Evolutionary conservation across 2,888 invertebrate species (phyloP).

Genomic region (Acanthosepion pharaonis): DNA sequence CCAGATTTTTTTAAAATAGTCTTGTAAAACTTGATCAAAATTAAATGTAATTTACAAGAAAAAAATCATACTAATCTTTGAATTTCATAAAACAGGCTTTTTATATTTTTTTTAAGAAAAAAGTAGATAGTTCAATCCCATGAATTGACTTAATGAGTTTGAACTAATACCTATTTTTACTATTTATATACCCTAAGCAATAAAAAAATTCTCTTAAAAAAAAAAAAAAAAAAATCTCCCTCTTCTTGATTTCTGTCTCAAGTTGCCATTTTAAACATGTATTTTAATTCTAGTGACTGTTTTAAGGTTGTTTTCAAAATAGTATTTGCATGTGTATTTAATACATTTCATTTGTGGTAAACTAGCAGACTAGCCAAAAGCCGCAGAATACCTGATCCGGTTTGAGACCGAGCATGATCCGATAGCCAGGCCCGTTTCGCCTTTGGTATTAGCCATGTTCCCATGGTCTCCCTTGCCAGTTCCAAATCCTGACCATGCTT

Average conservation of each 20-base stretch:
- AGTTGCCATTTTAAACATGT: background rate
- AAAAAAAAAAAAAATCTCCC: background rate
- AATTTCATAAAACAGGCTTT: too few species aligned
- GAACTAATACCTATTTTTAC: background rate
- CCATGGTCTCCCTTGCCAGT: slow-evolving; percentile 48
- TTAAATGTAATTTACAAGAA: too few species aligned
- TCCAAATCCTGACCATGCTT: slow-evolving; percentile 49
- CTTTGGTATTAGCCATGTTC: slow-evolving; percentile 48
- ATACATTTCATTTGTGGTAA: slow-evolving; percentile 48
- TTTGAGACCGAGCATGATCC: slow-evolving; percentile 48
- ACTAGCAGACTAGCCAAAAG: slow-evolving; percentile 47
- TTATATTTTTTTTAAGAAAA: too few species aligned
- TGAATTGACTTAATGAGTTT: background rate
- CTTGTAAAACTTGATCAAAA: too few species aligned
- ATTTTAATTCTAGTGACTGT: slow-evolving; percentile 44
- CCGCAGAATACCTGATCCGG: slow-evolving; percentile 47
- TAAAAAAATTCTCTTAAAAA: background rate
- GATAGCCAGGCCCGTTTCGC: slow-evolving; percentile 50
- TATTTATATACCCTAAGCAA: background rate
- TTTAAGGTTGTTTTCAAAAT: slow-evolving; percentile 45
- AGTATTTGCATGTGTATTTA: slow-evolving; percentile 44
- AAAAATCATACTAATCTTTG: too few species aligned
- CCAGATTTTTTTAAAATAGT: too few species aligned
- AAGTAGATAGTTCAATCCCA: too few species aligned
- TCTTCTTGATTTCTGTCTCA: background rate